Evolutionary conservation across 37 sponge, comb jelly and placozoan genomes (phyloP), one percentile per base, ranked within the genome.

Genomic region (Ianthella basta): DNA sequence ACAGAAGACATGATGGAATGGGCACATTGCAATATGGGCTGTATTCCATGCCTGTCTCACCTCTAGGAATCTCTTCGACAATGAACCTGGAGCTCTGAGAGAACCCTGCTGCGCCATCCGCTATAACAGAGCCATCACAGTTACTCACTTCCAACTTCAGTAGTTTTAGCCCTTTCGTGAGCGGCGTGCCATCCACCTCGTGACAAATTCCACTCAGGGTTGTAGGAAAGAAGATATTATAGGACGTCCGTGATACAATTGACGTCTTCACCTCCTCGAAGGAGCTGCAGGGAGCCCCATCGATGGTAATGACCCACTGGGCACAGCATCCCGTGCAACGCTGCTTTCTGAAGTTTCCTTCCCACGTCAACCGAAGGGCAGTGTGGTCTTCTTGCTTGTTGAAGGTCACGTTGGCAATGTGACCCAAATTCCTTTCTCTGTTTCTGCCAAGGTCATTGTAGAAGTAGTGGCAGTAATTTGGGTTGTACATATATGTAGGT

Each of bases 271-370:
- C 70, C 41, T 59, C 66, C 65, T 87, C 91, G 38, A 41, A 83
- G 41, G 65, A 37, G 24, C 80, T 60, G 84, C 91, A 91, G 1
- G 34, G 32, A 20, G 79, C 34, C 30, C 91, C 91, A 69, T 87
- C 84, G 30, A 91, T 59, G 12, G 55, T 67, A 37, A 91, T 55
- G 84, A 82, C 83, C 91, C 91, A 91, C 61, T 82, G 91, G 24
- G 72, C 19, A 56, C 91, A 91, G 72, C 91, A 91, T 57, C 56
- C 69, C 23, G 19, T 69, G 84, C 91, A 91, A 33, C 73, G 35
- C 84, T 80, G 80, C 81, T 87, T 87, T 80, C 91, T 87, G 84
- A 90, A 64, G 87, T 86, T 90, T 0, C 86, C 91, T 39, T 91
- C 91, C 91, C 91, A 91, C 0, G 91, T 87, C 35, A 91, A 15